A percentile compares a stretch with the other conserved stretches of the same genome.
phyloP scores from a whole-genome alignment of 2,888 invertebrate species.

The Lobophora halterata region DNA sequence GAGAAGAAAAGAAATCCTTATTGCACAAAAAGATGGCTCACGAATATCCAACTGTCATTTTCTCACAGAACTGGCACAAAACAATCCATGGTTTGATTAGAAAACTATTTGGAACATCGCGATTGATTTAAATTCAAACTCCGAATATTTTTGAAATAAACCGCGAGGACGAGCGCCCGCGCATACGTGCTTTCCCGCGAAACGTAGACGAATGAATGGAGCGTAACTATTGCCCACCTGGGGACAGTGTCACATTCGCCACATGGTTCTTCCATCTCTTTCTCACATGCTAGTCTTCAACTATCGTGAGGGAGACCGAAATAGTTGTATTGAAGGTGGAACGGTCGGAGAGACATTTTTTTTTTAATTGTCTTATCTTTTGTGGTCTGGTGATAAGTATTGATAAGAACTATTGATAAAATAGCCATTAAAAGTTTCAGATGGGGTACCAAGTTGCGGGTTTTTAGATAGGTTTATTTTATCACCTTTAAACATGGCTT shows the following conservation, averaged over 20 bases:
- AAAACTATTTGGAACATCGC: constrained; percentile 27
- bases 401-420: constrained; percentile 58
- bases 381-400: constrained; percentile 53
- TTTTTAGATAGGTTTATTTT: constrained; percentile 23
- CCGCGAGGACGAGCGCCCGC: constrained; percentile 41
- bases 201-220: constrained; percentile 74
- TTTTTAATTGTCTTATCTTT: constrained; percentile 63
- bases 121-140: constrained; percentile 28
- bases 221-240: constrained; percentile 64
- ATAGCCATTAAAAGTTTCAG: constrained; percentile 42
- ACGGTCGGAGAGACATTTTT: constrained; percentile 52
- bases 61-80: constrained; percentile 43
- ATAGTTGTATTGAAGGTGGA: constrained; percentile 60
- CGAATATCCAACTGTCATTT: constrained; percentile 57
- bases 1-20: constrained; percentile 62
- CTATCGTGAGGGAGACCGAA: constrained; percentile 36
- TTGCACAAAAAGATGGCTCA: constrained; percentile 59
- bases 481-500: constrained; percentile 14
- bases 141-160: constrained; percentile 38
- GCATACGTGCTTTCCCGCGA: constrained; percentile 73
- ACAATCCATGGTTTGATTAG: constrained; percentile 33
- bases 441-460: constrained; percentile 29
- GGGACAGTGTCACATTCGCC: constrained; percentile 62
- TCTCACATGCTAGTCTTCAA: constrained; percentile 27
- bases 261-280: constrained; percentile 47